Evolutionary conservation across 2,888 invertebrate genomes (phyloP), one percentile per base, ranked within the genome.

Genomic region (Sminthurinus aureus): DNA sequence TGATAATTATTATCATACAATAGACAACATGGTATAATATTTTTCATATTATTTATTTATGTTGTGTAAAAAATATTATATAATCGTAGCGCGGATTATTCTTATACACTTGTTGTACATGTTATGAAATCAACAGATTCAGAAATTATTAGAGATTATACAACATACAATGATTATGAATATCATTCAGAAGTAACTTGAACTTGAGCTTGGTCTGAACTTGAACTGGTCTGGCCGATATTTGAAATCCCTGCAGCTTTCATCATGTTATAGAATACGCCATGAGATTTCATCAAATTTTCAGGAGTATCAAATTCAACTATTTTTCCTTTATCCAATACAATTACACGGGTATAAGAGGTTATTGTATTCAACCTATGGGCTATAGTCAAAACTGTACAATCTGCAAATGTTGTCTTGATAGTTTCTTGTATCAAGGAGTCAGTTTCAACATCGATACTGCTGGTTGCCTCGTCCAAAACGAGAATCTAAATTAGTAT

Each of bases 401-500:
- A 91, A 76, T 91, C 89, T 13, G 88, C 86, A 88, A 92, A 92
- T 85, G 91, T 90, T 73, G 90, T 89, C 58, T 90, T 90, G 86
- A 92, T 91, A 12, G 92, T 91, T n/a, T 89, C 88, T 88, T 92
- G 92, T 84, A 92, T 92, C 26, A 92, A 89, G 15, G 90, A 90
- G 86, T 92, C 92, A 0, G 92, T 92, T 88, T 91, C 91, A 38
- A 91, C 89, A 89, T 92, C 92, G 3, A 92, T 91, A 0, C 92
- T 91, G 0, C 92, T 92, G 2, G 92, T 92, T 0, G 92, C 92
- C 89, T 92, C 92, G 87, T 92, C 92, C 83, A 92, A 88, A 18
- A 92, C 89, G 20, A 92, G 89, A 51, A 92, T 90, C 89, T 90
- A 84, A 58, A 15, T 3, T n/a, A 26, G 69, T 26, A 67, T 81